Conservation (phyloP, 2,113 vertebrate genomes). For the Phalacrocorax pelagicus region DNA sequence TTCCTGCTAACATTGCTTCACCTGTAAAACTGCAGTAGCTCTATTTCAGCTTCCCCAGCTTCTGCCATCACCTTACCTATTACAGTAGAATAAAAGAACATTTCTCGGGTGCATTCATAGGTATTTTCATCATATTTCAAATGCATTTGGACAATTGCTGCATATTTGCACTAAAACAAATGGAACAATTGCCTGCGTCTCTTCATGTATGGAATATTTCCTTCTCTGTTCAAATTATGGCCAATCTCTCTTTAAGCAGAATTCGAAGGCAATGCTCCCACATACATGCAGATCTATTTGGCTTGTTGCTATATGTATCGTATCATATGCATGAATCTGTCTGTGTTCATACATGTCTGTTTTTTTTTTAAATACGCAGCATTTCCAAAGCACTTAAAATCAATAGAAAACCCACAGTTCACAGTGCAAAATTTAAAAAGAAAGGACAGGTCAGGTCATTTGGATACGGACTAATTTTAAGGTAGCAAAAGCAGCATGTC, state of each 20-base stretch:
- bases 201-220: slow-evolving; percentile 10
- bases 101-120: slow-evolving; percentile 37
- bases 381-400: background rate
- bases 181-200: slow-evolving; percentile 17
- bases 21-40: slow-evolving; percentile 70
- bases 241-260: background rate
- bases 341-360: background rate
- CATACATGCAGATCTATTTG: background rate
- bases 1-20: slow-evolving; percentile 60
- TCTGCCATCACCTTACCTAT: slow-evolving; percentile 48
- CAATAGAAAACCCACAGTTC: background rate
- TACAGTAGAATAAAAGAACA: slow-evolving; percentile 58
- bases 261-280: background rate
- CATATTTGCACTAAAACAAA: slow-evolving; percentile 29
- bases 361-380: background rate
- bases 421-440: background rate
- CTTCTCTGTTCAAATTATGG: background rate
- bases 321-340: background rate
- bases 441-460: background rate
- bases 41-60: slow-evolving; percentile 48
- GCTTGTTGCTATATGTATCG: background rate
- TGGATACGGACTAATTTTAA: background rate
- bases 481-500: background rate
- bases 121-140: slow-evolving; percentile 59
- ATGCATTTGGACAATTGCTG: slow-evolving; percentile 21